phyloP scores from a whole-genome alignment of 2,888 invertebrate genomes.

The Nemapogon koenigi region DNA sequence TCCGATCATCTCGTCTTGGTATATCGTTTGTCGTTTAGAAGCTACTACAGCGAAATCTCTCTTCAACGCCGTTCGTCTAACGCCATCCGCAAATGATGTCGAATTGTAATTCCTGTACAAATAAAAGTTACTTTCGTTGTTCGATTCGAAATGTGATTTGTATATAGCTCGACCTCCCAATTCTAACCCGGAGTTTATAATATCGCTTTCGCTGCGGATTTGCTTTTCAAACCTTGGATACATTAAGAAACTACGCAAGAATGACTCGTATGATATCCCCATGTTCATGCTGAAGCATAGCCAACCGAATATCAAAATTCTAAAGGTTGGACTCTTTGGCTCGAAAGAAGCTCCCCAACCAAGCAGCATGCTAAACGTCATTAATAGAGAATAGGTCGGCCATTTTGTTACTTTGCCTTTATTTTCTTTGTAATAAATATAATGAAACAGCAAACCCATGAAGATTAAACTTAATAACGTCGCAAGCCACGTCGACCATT shows the following conservation, averaged over 20 bases:
- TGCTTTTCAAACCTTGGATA: conserved; percentile 58
- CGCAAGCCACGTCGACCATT: conserved; percentile 51
- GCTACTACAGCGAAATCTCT: conserved; percentile 52
- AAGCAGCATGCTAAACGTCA: conserved; percentile 52
- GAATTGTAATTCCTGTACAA: conserved; percentile 54
- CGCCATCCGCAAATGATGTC: conserved; percentile 44
- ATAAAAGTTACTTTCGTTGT: conserved; percentile 53
- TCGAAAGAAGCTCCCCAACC: conserved; percentile 50
- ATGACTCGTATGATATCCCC: conserved; percentile 56
- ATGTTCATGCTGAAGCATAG: conserved; percentile 56
- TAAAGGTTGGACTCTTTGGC: conserved; percentile 43
- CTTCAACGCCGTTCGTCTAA: conserved; percentile 37
- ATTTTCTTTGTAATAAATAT: conserved; percentile 36
- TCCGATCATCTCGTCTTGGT: conserved; percentile 48
- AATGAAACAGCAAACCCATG: conserved; percentile 46
- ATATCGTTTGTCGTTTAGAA: conserved; percentile 49
- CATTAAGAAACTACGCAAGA: conserved; percentile 57
- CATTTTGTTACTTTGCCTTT: conserved; percentile 38
- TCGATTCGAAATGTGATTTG: conserved; percentile 55
- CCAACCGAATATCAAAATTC: conserved; percentile 51
- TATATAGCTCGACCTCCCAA: conserved; percentile 57
- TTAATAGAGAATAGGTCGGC: conserved; percentile 51
- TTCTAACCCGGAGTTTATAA: conserved; percentile 45
- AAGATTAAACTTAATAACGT: conserved; percentile 36
- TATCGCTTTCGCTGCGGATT: conserved; percentile 48